Evolutionary conservation across 1,140 invertebrate genomes (phyloP), one percentile per base, ranked within the genome.

Genomic region (Cydia fagiglandana): DNA sequence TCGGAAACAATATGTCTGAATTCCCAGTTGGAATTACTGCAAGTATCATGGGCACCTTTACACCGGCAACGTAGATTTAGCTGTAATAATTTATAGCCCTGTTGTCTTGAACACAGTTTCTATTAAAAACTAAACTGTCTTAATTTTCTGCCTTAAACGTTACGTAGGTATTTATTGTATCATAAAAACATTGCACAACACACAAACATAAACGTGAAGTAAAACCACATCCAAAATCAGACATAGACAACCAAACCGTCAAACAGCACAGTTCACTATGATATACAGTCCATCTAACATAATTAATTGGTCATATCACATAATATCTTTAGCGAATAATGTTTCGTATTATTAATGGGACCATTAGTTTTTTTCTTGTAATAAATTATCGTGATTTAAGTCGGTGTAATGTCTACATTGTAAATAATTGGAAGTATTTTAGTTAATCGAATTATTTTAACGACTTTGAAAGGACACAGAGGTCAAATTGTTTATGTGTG

Each of bases 281-380:
- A 68, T 68, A 12, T 38, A 68, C 34, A 20, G 64, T 7, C 30
- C 4, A 34, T 68, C 30, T 68, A 34, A 68, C n/a, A 34, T 68
- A 68, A 68, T 68, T 68, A 68, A 68, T 68, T 68, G 64, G 4
- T 68, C 9, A 68, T 68, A 68, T 68, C 64, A 68, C 64, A 68
- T 68, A 68, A 68, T 68, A 68, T 68, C 30, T 68, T 68, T 68
- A 64, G 30, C 64, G 64, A 68, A 68, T 68, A 68, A 68, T 68
- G 64, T 68, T 68, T 12, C 64, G 28, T 4, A 70, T 45, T 38
- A 70, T 41, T 41, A 45, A 70, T 41, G 38, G 34, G 13, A 17
- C 66, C n/a, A 68, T 68, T 68, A 34, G 64, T 68, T 68, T 68
- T 68, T 34, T 68, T 68, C 64, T 68, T 17, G 64, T 68, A 68